These are phyloP conservation scores for Drosophila simulans DNA, from an alignment of 1,140 invertebrate genomes.

Conservation along the genomic window DNA sequence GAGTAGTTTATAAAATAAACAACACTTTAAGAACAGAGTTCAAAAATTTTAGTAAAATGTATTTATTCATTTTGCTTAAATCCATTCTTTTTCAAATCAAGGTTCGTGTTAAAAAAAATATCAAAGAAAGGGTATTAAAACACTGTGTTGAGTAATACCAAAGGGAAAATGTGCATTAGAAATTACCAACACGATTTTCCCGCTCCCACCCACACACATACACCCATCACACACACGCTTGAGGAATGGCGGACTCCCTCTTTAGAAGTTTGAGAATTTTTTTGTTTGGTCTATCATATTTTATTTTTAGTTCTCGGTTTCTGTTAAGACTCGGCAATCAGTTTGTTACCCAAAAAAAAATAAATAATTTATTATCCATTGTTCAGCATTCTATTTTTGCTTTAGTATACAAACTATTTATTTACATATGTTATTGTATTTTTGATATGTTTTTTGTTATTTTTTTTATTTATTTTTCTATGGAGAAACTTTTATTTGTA, in stretches of 20 bases:
- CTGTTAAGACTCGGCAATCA: conserved; percentile 7
- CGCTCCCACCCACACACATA: conserved; percentile 13
- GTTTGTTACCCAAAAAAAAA: neutral
- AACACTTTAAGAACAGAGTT: neutral
- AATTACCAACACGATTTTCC: conserved; percentile 27
- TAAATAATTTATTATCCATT: conserved; percentile 13
- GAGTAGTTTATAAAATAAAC: neutral
- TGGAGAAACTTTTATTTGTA: neutral
- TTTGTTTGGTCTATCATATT: conserved; percentile 27
- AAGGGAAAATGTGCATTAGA: conserved; percentile 51
- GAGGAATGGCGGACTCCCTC: neutral
- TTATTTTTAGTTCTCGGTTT: conserved; percentile 34
- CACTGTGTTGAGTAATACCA: conserved; percentile 47
- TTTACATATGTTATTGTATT: neutral
- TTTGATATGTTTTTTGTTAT: neutral
- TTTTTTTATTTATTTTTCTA: neutral
- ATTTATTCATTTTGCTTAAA: no score
- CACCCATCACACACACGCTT: conserved; percentile 1
- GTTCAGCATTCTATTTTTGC: neutral
- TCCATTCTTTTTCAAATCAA: neutral
- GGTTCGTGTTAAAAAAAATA: neutral
- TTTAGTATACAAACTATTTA: neutral
- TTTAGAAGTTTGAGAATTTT: conserved; percentile 37
- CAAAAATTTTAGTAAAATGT: no score
- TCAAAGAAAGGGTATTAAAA: conserved; percentile 15